Conservation (phyloP, 2,797 vertebrate species). For the Acrocephalus scirpaceus region DNA sequence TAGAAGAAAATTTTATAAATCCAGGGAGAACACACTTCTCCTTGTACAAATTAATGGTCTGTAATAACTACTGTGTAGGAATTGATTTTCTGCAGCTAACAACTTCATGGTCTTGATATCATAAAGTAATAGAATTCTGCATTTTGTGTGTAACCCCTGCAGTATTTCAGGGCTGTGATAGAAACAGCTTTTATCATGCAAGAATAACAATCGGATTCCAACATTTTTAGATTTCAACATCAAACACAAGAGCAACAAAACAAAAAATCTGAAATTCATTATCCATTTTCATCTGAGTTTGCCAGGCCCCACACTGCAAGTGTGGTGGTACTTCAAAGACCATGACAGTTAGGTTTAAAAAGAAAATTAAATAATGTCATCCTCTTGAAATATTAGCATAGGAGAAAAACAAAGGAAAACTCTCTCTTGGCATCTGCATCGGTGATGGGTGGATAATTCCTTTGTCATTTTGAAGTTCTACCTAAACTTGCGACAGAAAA, state of each 20-base stretch:
- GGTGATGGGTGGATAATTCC: background rate
- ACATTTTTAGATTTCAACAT: constrained; percentile 9
- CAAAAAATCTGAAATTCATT: constrained; percentile 24
- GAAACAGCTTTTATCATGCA: constrained; percentile 12
- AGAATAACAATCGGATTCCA: background rate
- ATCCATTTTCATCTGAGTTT: background rate
- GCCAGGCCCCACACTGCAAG: background rate
- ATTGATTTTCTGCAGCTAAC: constrained; percentile 41
- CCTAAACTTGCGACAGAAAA: background rate
- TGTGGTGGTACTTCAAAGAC: constrained; percentile 31
- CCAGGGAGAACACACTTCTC: background rate
- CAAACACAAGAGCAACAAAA: background rate
- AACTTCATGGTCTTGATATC: background rate
- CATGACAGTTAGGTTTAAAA: background rate
- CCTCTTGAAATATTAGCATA: background rate
- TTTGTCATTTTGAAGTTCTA: constrained; percentile 13
- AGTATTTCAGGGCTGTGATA: background rate
- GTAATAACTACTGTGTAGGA: background rate
- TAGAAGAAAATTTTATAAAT: background rate
- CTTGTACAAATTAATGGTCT: constrained; percentile 22
- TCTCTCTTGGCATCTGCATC: background rate
- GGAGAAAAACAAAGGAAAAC: constrained; percentile 7
- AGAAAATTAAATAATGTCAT: background rate
- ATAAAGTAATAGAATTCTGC: background rate
- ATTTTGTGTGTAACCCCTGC: background rate